A percentile compares a stretch with the other conserved stretches of the same genome.
Evolutionary conservation across 2,888 invertebrate genomes (phyloP).

Genomic region (Pecten maximus): DNA sequence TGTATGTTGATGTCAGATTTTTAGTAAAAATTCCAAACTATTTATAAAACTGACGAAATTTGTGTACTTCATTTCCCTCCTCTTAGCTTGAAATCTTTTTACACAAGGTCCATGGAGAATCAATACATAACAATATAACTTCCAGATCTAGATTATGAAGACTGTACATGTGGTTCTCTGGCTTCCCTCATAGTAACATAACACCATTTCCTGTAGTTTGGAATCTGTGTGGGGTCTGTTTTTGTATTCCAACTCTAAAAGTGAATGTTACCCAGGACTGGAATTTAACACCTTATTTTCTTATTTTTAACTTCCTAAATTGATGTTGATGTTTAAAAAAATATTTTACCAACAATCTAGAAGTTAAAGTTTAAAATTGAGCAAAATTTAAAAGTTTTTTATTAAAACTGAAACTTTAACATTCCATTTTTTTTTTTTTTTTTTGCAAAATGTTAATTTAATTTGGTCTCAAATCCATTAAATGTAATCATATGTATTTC

Average conservation of each 20-base stretch:
- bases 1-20: neutral
- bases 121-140: neutral
- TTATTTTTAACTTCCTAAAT: neutral
- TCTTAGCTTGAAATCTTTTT: neutral
- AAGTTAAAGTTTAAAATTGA: too few species aligned
- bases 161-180: neutral
- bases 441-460: too few species aligned
- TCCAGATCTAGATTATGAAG: neutral
- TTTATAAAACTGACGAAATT: neutral
- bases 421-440: too few species aligned
- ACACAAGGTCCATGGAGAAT: neutral
- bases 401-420: too few species aligned
- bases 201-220: neutral
- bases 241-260: neutral
- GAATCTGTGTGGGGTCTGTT: slow-evolving; percentile 10
- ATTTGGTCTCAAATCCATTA: too few species aligned
- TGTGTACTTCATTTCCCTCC: neutral
- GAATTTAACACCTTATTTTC: neutral
- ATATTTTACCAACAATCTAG: too few species aligned
- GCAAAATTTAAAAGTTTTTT: too few species aligned
- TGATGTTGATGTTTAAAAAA: neutral
- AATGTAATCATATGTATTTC: too few species aligned
- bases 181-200: neutral
- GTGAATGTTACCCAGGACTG: neutral
- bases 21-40: neutral